Percentiles rank a stretch among this genome's conserved stretches.
Evolutionary conservation across 2,888 invertebrate species (phyloP).

Genomic region (Mechanitis mazaeus): DNA sequence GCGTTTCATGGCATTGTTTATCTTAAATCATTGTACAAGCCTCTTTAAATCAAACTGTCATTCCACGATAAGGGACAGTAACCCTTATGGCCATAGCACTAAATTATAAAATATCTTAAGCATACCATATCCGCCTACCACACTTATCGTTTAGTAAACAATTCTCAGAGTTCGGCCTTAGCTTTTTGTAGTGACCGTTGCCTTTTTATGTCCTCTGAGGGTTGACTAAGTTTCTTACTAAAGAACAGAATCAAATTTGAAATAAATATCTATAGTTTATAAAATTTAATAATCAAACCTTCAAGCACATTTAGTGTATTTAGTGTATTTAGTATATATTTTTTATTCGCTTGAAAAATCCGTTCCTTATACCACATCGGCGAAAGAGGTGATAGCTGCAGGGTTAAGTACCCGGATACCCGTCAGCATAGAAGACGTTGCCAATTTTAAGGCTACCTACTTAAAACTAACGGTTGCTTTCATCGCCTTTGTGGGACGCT

Average conservation of each 20-base stretch:
- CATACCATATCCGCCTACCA: background rate
- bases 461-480: no score
- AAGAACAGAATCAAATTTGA: slow-evolving; percentile 10
- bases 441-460: no score
- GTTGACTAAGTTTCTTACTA: slow-evolving; percentile 19
- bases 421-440: no score
- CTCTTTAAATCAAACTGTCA: slow-evolving; percentile 12
- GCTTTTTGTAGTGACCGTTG: slow-evolving; percentile 21
- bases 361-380: no score
- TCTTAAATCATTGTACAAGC: slow-evolving; percentile 16
- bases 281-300: no score
- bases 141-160: slow-evolving; percentile 11
- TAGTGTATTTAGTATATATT: no score
- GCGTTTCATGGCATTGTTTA: slow-evolving; percentile 21
- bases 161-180: slow-evolving; percentile 17
- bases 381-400: no score
- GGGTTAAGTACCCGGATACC: no score
- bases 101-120: slow-evolving; percentile 4
- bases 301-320: no score
- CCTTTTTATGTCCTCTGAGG: slow-evolving; percentile 22
- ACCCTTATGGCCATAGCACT: background rate
- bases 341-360: no score
- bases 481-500: no score
- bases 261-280: no score
- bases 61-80: background rate